These are phyloP conservation scores for Phaenicophaeus curvirostris DNA, from an alignment of 2,797 vertebrate genomes.

Conservation along the genomic window DNA sequence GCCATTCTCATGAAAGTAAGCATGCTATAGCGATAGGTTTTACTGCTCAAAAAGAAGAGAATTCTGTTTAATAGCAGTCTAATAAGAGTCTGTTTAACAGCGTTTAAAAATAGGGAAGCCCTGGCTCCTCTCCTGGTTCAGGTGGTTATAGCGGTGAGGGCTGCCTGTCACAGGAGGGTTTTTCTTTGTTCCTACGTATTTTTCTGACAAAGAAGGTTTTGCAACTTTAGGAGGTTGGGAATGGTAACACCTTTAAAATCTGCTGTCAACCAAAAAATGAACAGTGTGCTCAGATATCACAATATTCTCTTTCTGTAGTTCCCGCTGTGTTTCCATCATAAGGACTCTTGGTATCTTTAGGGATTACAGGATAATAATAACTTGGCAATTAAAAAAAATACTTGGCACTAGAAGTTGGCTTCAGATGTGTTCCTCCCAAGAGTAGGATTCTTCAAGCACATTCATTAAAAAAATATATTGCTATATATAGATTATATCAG, in stretches of 20 bases:
- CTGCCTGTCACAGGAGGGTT: conserved; percentile 35
- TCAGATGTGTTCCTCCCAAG: background rate
- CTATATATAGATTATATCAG: background rate
- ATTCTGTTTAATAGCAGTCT: background rate
- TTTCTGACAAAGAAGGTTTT: background rate
- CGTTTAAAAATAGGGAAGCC: background rate
- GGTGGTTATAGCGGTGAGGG: conserved; percentile 33
- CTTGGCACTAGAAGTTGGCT: background rate
- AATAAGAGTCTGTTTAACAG: background rate
- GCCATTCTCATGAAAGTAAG: background rate
- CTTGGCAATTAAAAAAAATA: background rate
- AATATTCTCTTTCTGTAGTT: background rate
- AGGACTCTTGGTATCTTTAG: background rate
- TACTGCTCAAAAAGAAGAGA: background rate
- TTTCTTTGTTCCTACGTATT: background rate
- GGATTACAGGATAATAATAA: background rate
- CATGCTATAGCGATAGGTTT: background rate
- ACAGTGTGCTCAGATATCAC: background rate
- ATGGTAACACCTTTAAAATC: background rate
- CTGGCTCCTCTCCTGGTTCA: conserved; percentile 39
- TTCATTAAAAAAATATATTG: background rate
- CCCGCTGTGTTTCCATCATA: background rate
- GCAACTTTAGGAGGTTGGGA: background rate
- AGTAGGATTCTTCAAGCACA: background rate
- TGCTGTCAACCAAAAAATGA: background rate